Evolutionary conservation across 92 coral and sea anemone genomes (phyloP).

Genomic region (Siderastrea radians): DNA sequence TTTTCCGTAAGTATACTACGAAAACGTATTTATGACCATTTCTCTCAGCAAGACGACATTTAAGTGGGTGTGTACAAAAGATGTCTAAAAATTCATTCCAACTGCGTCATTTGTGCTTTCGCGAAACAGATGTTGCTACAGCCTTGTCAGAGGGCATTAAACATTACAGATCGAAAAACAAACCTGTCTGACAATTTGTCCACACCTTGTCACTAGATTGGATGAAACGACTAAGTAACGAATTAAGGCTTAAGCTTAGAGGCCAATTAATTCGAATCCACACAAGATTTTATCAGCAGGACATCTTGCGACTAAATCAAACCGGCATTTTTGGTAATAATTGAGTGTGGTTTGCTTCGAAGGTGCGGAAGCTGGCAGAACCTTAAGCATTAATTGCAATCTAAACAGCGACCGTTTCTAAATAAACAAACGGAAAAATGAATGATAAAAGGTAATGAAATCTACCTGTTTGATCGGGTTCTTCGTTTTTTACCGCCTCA

Average conservation of each 20-base stretch:
- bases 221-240: not conserved
- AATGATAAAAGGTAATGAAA: not conserved
- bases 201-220: not conserved
- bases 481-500: constrained; percentile 1
- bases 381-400: not conserved
- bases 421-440: not conserved
- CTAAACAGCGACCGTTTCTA: not conserved
- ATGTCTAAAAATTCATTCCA: too few relatives aligned
- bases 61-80: too few relatives aligned
- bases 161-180: too few relatives aligned
- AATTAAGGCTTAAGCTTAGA: not conserved
- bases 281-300: not conserved
- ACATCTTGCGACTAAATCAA: not conserved
- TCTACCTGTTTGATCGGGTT: constrained; percentile 34
- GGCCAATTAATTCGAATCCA: not conserved
- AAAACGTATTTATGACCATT: too few relatives aligned
- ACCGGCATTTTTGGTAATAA: not conserved
- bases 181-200: not conserved
- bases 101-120: too few relatives aligned
- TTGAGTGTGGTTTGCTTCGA: not conserved
- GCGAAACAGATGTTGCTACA: too few relatives aligned
- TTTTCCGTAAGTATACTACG: too few relatives aligned
- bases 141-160: too few relatives aligned
- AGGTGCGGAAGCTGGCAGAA: not conserved
- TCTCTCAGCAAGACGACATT: too few relatives aligned